A percentile compares a stretch with the other conserved stretches of the same genome.
phyloP scores from a whole-genome alignment of 64 coral and sea anemone species.

The Montipora capricornis region DNA sequence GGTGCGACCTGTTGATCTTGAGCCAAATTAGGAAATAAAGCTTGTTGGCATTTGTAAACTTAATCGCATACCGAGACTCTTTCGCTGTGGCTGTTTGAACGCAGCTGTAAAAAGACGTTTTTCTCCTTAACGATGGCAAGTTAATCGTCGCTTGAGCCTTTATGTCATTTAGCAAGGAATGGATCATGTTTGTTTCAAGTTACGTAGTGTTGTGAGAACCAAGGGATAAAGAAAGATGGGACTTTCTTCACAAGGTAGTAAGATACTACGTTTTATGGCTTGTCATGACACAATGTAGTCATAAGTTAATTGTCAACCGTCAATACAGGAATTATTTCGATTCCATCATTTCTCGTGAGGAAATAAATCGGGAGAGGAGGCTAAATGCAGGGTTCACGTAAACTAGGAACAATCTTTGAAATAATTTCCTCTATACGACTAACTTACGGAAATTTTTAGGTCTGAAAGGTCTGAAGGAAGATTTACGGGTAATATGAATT shows the following conservation, averaged over 20 bases:
- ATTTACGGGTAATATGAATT: not conserved
- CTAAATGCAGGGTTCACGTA: not conserved
- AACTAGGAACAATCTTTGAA: not conserved
- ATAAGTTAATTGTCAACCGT: conserved; percentile 14
- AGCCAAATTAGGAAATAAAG: conserved; percentile 44
- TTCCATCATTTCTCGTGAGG: not conserved
- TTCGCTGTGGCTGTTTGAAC: not conserved
- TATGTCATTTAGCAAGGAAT: conserved; percentile 4
- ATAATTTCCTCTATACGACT: not conserved
- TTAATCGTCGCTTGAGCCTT: not conserved
- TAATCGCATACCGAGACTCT: not conserved
- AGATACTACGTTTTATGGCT: conserved; percentile 5
- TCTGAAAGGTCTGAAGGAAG: no score
- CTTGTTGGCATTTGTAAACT: conserved; percentile 45
- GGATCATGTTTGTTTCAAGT: conserved; percentile 21
- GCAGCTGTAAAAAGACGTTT: conserved; percentile 4
- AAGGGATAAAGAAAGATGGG: conserved; percentile 43
- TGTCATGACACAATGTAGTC: not conserved
- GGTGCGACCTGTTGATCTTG: conserved; percentile 48
- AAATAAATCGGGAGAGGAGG: not conserved
- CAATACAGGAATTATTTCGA: not conserved
- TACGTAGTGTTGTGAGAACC: conserved; percentile 7
- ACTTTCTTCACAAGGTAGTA: conserved; percentile 31
- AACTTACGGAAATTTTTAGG: no score
- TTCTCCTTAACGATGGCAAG: not conserved